phyloP scores from a whole-genome alignment of 2,888 invertebrate species.

The Cataglyphis cursor region DNA sequence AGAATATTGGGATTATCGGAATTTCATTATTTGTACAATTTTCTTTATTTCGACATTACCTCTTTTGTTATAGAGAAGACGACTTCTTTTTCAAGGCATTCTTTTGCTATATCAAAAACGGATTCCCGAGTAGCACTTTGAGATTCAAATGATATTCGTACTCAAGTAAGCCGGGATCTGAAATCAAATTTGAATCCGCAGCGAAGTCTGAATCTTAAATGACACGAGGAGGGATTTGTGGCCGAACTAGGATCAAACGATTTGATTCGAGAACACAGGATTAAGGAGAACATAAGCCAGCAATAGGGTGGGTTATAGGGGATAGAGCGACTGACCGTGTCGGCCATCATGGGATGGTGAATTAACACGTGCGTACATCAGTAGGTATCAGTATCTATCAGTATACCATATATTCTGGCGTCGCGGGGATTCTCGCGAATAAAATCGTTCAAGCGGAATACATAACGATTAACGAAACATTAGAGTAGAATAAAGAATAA shows the following conservation, averaged over 20 bases:
- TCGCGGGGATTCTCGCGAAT: background rate
- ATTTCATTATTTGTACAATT: background rate
- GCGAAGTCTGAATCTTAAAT: conserved; percentile 42
- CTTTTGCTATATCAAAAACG: conserved; percentile 4
- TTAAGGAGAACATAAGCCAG: conserved; percentile 46
- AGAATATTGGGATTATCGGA: background rate
- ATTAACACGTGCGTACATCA: conserved; percentile 51
- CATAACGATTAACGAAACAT: conserved; percentile 2
- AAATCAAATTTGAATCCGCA: conserved; percentile 21
- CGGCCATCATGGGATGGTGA: conserved; percentile 43
- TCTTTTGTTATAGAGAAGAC: background rate
- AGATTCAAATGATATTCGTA: conserved; percentile 44
- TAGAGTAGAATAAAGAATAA: background rate
- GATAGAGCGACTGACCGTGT: conserved; percentile 44
- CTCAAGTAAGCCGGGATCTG: conserved; percentile 27
- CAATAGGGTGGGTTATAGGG: conserved; percentile 24
- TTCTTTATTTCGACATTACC: background rate
- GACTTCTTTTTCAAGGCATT: background rate
- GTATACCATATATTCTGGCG: conserved; percentile 24
- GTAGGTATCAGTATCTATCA: conserved; percentile 41
- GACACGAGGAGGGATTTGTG: background rate
- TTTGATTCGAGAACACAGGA: conserved; percentile 47
- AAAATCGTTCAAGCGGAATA: background rate
- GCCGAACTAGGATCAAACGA: conserved; percentile 43
- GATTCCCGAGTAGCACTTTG: conserved; percentile 4